These are phyloP conservation scores for Riparia riparia DNA, from an alignment of 2,113 vertebrate genomes.

Conservation along the genomic window DNA sequence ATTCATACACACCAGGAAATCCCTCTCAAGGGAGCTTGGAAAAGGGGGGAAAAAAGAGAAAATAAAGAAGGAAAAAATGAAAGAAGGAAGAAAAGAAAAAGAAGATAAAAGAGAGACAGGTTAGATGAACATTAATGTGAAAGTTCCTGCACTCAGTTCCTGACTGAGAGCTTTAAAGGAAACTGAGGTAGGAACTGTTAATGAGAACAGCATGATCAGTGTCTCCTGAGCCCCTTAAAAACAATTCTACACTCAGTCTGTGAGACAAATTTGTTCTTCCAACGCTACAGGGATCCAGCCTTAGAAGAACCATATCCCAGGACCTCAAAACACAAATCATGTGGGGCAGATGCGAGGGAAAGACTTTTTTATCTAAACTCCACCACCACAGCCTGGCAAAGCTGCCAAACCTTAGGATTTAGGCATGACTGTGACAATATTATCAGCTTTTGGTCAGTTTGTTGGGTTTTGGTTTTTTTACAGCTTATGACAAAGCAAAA, in stretches of 20 bases:
- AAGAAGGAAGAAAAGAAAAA: not conserved
- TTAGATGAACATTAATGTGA: not conserved
- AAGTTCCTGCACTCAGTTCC: not conserved
- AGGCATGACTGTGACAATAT: not conserved
- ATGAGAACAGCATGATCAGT: not conserved
- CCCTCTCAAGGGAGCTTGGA: not conserved
- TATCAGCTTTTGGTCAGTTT: not conserved
- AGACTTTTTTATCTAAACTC: not conserved
- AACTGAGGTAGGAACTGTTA: not conserved
- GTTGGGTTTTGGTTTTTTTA: not conserved
- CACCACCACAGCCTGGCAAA: not conserved
- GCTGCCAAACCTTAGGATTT: not conserved
- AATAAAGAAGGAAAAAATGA: too few relatives aligned
- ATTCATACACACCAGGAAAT: not conserved
- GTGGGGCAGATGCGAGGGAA: rapidly evolving
- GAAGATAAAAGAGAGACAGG: not conserved
- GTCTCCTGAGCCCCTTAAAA: not conserved
- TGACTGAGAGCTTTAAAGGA: not conserved
- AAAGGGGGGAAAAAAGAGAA: rapidly evolving
- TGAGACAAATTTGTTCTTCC: not conserved
- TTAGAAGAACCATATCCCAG: not conserved
- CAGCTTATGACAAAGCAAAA: not conserved
- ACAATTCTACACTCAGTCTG: not conserved
- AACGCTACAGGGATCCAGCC: not conserved
- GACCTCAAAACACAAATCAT: not conserved